Conservation (phyloP, 2,797 vertebrate species). For the Cyclopterus lumpus region DNA sequence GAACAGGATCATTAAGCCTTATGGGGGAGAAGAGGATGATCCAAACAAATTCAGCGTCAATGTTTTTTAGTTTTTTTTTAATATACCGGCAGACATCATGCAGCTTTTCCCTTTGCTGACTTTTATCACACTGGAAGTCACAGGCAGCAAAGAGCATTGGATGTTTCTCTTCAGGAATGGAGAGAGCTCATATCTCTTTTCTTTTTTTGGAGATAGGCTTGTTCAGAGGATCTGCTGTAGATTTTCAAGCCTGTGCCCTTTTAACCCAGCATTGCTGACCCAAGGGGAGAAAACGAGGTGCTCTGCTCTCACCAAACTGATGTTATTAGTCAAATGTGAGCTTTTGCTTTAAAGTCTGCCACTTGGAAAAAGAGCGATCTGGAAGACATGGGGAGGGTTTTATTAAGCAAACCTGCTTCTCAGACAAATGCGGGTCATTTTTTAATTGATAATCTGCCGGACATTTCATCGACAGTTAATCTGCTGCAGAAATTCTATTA, state of each 20-base stretch:
- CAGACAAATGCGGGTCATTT: slow-evolving; percentile 60
- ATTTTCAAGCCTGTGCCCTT: slow-evolving; percentile 29
- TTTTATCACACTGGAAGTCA: slow-evolving; percentile 67
- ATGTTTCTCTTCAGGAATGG: slow-evolving; percentile 58
- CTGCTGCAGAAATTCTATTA: slow-evolving; percentile 81
- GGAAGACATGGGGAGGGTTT: too few relatives aligned
- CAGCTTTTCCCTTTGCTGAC: slow-evolving; percentile 56
- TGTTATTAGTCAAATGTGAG: slow-evolving; percentile 56
- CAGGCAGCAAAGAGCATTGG: slow-evolving; percentile 67
- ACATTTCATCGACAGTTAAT: slow-evolving; percentile 83
- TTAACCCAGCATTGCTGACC: slow-evolving; percentile 41
- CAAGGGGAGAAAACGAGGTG: slow-evolving; percentile 40
- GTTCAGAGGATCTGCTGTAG: slow-evolving; percentile 38
- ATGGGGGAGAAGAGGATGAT: slow-evolving; percentile 42
- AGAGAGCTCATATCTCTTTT: slow-evolving; percentile 52
- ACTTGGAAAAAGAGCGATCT: background rate
- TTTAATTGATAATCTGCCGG: slow-evolving; percentile 74
- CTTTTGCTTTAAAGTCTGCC: slow-evolving; percentile 32
- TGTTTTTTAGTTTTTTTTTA: slow-evolving; percentile 34
- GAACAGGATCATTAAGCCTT: slow-evolving; percentile 45
- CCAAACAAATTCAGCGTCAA: slow-evolving; percentile 43
- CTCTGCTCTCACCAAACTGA: slow-evolving; percentile 39
- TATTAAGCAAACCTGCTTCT: slow-evolving; percentile 36
- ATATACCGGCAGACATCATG: slow-evolving; percentile 37
- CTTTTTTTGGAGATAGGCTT: slow-evolving; percentile 20